A percentile compares a stretch with the other conserved stretches of the same genome.
Conservation (phyloP, 2,113 vertebrate species). For the Pandion haliaetus region DNA sequence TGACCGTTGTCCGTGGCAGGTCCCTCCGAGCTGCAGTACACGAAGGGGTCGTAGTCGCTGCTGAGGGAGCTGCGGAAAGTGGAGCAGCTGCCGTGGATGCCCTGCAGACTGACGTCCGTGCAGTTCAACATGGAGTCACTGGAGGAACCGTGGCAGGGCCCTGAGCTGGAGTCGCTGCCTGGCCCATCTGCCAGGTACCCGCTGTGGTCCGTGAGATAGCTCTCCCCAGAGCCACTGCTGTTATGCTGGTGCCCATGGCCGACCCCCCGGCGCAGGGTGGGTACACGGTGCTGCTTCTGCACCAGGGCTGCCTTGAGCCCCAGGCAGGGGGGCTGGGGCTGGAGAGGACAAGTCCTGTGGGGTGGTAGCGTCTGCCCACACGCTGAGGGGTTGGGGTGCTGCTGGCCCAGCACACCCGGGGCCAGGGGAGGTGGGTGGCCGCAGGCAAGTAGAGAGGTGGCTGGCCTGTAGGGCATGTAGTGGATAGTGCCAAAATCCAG, state of each 20-base stretch:
- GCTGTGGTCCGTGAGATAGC: constrained; percentile 90
- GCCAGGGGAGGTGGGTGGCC: constrained; percentile 70
- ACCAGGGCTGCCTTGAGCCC: constrained; percentile 60
- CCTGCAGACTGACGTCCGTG: constrained; percentile 92
- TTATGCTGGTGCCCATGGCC: constrained; percentile 77
- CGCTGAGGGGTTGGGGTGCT: constrained; percentile 63
- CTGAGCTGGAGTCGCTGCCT: constrained; percentile 94
- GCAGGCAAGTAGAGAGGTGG: constrained; percentile 55
- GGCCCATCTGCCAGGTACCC: constrained; percentile 94
- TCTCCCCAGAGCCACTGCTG: constrained; percentile 89
- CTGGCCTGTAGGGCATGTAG: constrained; percentile 76
- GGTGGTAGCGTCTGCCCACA: constrained; percentile 29
- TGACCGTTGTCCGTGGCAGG: not conserved
- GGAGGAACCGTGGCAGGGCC: constrained; percentile 94
- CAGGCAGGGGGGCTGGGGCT: constrained; percentile 71
- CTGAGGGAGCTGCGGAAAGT: constrained; percentile 96
- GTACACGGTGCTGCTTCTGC: constrained; percentile 60
- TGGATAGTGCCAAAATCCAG: constrained; percentile 76
- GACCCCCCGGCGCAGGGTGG: not conserved
- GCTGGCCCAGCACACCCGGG: constrained; percentile 54
- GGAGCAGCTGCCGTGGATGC: constrained; percentile 94
- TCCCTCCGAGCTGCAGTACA: constrained; percentile 79
- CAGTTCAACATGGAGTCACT: constrained; percentile 96
- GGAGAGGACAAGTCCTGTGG: constrained; percentile 71
- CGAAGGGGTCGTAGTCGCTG: constrained; percentile 92